Percentiles rank a stretch among this genome's conserved stretches.
Conservation (phyloP, 1,140 invertebrate genomes). For the Idris sp. region DNA sequence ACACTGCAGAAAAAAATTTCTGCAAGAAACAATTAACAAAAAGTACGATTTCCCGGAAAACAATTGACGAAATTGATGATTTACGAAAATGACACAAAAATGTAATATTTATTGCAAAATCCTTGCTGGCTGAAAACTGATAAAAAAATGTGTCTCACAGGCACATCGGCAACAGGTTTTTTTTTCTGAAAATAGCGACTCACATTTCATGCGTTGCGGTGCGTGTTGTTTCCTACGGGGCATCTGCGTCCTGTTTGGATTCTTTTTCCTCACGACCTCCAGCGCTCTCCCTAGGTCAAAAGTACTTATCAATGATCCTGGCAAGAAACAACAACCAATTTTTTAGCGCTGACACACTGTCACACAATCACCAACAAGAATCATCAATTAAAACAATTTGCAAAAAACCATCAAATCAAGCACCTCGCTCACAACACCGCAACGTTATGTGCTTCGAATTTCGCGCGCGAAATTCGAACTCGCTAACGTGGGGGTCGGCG, state of each 20-base stretch:
- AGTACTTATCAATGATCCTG: constrained; percentile 31
- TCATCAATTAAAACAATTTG: constrained; percentile 33
- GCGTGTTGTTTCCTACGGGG: constrained; percentile 78
- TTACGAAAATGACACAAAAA: too few species aligned
- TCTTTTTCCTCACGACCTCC: constrained; percentile 66
- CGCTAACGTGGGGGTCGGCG: constrained; percentile 28
- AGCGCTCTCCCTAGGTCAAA: constrained; percentile 56
- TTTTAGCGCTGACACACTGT: constrained; percentile 14
- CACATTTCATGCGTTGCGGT: constrained; percentile 78
- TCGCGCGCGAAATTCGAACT: constrained; percentile 34
- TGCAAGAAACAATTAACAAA: too few species aligned
- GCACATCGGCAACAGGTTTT: too few species aligned
- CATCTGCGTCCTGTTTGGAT: constrained; percentile 74
- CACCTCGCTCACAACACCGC: constrained; percentile 35
- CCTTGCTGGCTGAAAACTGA: too few species aligned
- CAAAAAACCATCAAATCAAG: constrained; percentile 7
- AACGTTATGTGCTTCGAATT: constrained; percentile 16
- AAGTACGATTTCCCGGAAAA: too few species aligned
- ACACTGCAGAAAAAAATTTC: too few species aligned
- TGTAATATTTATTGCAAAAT: too few species aligned
- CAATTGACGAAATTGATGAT: too few species aligned
- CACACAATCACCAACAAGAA: constrained; percentile 46
- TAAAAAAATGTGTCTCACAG: too few species aligned
- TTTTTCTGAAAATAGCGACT: too few species aligned
- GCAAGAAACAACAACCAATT: constrained; percentile 6